A percentile compares a stretch with the other conserved stretches of the same genome.
Conservation (phyloP, 2,888 invertebrate genomes). For the Luffia ferchaultella region DNA sequence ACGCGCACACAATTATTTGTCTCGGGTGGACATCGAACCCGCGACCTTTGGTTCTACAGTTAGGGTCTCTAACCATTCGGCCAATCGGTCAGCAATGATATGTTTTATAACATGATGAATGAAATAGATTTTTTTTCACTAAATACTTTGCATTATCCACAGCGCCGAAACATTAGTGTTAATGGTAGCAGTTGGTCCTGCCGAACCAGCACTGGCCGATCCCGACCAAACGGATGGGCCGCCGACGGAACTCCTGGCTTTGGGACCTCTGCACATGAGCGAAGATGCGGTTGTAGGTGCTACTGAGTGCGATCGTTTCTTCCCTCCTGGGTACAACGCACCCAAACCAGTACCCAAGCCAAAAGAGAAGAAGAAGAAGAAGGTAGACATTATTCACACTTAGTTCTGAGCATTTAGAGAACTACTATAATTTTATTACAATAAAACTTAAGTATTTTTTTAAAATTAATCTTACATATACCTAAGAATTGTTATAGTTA, state of each 20-base stretch:
- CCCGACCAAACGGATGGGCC: conserved; percentile 71
- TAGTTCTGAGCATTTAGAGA: too few species aligned
- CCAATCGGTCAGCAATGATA: too few species aligned
- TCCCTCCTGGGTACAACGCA: conserved; percentile 71
- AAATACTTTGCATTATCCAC: too few species aligned
- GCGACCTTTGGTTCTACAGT: too few species aligned
- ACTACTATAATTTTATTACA: too few species aligned
- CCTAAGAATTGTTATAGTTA: background rate
- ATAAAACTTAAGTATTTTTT: too few species aligned
- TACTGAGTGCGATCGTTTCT: conserved; percentile 71
- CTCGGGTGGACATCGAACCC: too few species aligned
- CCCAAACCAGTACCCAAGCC: conserved; percentile 49
- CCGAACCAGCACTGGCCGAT: conserved; percentile 70
- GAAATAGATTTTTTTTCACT: too few species aligned
- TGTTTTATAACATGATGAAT: too few species aligned
- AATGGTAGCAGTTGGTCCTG: conserved; percentile 70
- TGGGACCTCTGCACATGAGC: conserved; percentile 75
- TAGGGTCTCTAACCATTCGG: too few species aligned
- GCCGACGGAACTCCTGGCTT: conserved; percentile 67
- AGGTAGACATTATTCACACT: conserved; percentile 25
- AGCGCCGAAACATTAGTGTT: conserved; percentile 75
- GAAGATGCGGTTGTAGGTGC: conserved; percentile 70
- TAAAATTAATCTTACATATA: too few species aligned
- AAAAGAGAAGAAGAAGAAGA: conserved; percentile 64
- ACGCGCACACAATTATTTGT: too few species aligned